A percentile compares a stretch with the other conserved stretches of the same genome.
Evolutionary conservation across 2,113 vertebrate species (phyloP).

Genomic region (Eublepharis macularius): DNA sequence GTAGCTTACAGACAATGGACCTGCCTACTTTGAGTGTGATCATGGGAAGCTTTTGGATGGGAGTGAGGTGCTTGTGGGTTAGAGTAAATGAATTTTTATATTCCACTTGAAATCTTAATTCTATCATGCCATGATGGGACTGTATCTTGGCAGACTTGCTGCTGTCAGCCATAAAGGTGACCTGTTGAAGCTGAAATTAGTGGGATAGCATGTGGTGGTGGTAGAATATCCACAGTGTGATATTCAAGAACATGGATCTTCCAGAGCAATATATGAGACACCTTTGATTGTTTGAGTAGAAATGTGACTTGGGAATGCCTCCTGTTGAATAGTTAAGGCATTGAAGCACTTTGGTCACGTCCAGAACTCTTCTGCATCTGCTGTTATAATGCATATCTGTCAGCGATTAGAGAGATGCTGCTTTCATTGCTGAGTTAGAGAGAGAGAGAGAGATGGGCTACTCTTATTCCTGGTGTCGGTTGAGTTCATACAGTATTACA

Average conservation of each 20-base stretch:
- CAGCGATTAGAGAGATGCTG: background rate
- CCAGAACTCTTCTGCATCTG: background rate
- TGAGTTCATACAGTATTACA: background rate
- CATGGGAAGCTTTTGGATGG: background rate
- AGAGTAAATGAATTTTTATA: background rate
- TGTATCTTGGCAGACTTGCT: background rate
- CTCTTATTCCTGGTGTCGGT: background rate
- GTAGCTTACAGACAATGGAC: background rate
- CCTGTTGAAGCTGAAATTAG: background rate
- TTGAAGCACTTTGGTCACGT: background rate
- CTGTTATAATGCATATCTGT: background rate
- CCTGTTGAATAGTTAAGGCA: background rate
- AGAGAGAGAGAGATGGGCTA: background rate
- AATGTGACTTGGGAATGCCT: background rate
- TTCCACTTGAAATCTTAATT: background rate
- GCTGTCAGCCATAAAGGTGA: background rate
- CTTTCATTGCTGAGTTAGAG: slow-evolving; percentile 1
- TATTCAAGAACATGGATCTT: background rate
- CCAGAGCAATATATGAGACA: background rate
- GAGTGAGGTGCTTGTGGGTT: background rate
- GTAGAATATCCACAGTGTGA: background rate
- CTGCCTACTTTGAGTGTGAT: background rate
- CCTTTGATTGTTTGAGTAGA: background rate
- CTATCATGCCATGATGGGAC: background rate
- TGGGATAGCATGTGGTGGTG: background rate